Evolutionary conservation across 2,113 vertebrate genomes (phyloP).

Genomic region (Galemys pyrenaicus): DNA sequence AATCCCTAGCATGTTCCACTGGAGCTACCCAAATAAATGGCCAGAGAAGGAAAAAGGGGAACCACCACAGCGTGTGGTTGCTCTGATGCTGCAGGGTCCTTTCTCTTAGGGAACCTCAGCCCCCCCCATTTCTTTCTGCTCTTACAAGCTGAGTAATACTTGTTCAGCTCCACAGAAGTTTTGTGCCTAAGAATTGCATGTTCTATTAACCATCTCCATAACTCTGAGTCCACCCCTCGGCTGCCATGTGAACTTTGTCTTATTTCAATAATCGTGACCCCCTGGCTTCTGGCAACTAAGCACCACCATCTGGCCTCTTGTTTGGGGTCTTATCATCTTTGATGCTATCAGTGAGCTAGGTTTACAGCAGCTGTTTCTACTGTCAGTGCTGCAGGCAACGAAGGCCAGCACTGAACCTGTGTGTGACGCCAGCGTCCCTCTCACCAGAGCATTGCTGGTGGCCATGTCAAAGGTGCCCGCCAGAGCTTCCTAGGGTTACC

Average conservation of each 20-base stretch:
- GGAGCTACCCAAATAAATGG: neutral
- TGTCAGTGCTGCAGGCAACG: neutral
- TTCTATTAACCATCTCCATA: neutral
- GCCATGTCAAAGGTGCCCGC: neutral
- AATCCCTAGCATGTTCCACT: neutral
- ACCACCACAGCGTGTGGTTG: neutral
- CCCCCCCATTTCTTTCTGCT: conserved; percentile 14
- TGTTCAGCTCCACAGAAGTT: neutral
- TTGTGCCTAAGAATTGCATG: neutral
- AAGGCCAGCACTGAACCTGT: neutral
- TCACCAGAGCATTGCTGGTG: neutral
- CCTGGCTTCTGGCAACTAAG: neutral
- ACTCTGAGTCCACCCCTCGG: neutral
- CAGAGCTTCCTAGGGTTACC: neutral
- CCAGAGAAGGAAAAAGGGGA: neutral
- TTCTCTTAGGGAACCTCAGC: neutral
- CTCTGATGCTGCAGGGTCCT: neutral
- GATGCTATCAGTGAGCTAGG: neutral
- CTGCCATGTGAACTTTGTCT: neutral
- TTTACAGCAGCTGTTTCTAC: neutral
- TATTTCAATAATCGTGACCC: neutral
- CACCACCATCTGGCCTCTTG: neutral
- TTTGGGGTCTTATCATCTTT: neutral
- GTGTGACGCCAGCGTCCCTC: neutral
- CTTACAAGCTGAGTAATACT: neutral